Base-by-base conservation (phyloP, 1,140 invertebrate species). In the Heliothis subflexa region DNA sequence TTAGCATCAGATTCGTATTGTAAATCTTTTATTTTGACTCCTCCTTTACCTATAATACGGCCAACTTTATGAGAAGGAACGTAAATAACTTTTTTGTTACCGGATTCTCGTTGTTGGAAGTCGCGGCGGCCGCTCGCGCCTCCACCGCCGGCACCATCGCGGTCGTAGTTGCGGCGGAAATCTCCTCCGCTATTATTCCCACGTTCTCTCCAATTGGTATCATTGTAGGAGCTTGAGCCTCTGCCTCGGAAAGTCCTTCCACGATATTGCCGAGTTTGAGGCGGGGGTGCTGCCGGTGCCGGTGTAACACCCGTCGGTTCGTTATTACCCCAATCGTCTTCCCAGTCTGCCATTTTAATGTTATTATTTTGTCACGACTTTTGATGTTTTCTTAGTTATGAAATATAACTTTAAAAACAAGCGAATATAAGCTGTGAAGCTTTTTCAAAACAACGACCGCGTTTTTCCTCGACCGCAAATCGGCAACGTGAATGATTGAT, bases 11-110 rank as follows among this genome's bases (percentile, higher is more conserved):
- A 89, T 47, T 94, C 90, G 71, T 68, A 94, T 91, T 97, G 95
- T 0, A 98, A 85, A 83, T 97, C 96, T 84, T 95, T 95, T n/a
- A 98, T 98, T 90, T 97, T 97, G 1, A 93, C 95, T 1, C 97
- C 97, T 50, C 97, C 96, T 92, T 95, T 96, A 0, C 97, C 97
- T 81, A 95, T 95, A 21, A 95, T 88, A 12, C 89, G 88, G 1
- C 94, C 94, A 1, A 95, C 89, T 82, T 89, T 93, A 57, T 85
- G 55, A 13, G 91, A 90, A 5, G 91, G 87, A 57, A 94, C 88
- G 7, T 79, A 83, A 47, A 94, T 92, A 54, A 88, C 76, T 81
- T 92, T 91, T 77, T 86, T 88, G 54, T 89, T 91, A 71, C 81
- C 80, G 14, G 85, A 79, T 11, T 87, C 82, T 47, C 81, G 78